These are phyloP conservation scores for Rhinogobius similis DNA, from an alignment of 2,113 vertebrate species.

Conservation along the genomic window DNA sequence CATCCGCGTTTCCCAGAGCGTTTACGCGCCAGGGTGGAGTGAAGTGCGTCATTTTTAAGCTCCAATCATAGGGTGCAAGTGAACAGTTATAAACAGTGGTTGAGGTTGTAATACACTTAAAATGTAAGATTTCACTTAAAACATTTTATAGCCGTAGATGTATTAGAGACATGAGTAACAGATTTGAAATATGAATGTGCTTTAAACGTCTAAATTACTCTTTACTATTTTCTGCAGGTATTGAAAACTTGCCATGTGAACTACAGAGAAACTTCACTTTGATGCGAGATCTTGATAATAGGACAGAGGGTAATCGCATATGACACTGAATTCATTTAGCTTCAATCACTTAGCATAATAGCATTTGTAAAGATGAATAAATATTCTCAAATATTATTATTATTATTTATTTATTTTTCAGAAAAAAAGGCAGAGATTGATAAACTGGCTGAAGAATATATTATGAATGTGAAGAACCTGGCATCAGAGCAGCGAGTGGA, in stretches of 20 bases:
- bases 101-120: not conserved
- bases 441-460: constrained; percentile 89
- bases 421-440: constrained; percentile 97
- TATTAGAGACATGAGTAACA: not conserved
- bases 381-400: not conserved
- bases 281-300: constrained; percentile 94
- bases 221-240: constrained; percentile 80
- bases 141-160: no score
- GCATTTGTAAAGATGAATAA: not conserved
- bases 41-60: constrained; percentile 34
- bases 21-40: constrained; percentile 53
- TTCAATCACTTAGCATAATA: not conserved
- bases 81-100: not conserved
- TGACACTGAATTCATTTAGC: not conserved
- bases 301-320: constrained; percentile 86
- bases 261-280: constrained; percentile 96
- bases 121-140: no score
- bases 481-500: constrained; percentile 87
- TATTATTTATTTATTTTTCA: no score
- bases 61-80: not conserved
- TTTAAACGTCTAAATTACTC: not conserved
- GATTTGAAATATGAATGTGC: not conserved
- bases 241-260: constrained; percentile 95
- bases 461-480: constrained; percentile 85
- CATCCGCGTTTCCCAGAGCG: constrained; percentile 51